Evolutionary conservation across 1,140 invertebrate genomes (phyloP), one percentile per base, ranked within the genome.

Genomic region (Megalonaias nervosa): DNA sequence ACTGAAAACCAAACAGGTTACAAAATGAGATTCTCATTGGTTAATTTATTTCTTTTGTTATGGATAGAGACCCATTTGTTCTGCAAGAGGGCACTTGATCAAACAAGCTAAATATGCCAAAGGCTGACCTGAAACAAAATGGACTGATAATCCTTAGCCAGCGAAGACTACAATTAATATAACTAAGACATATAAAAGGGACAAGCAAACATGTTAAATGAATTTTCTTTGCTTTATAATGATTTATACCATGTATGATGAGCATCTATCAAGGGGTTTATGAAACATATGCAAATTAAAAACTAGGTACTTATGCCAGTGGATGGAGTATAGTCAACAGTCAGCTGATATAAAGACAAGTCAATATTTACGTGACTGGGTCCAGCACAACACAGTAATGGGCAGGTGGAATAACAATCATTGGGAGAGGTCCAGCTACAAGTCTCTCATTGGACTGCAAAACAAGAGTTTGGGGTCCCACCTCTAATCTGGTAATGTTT

Each of bases 371-470:
- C 77, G 85, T 83, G n/a, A 91, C 84, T 61, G 92, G 92, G 80
- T 92, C 88, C 16, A 81, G 71, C n/a, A 92, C 87, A 14, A 88
- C 72, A 81, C 91, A 92, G 77, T 90, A 92, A 75, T 89, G 86
- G 21, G 86, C 85, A 21, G 92, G 92, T 60, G 91, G 90, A 15
- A 92, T 80, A 38, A 90, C 86, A 12, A 92, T 84, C 91, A 92
- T 91, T n/a, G 86, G 83, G 2, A 86, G 71, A 64, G 84, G 83
- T 73, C 84, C 85, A 75, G 77, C 70, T 59, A 86, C 85, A 55
- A 88, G 31, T 38, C 67, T 74, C 76, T 92, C 91, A 89, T 92
- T 89, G 48, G 90, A 88, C 80, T 91, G 85, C 57, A 91, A 79
- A 48, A 90, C 84, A 68, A 91, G 86, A 12, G 91, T 90, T 68